These are phyloP conservation scores for Strigamia transsilvanica DNA, from an alignment of 2,888 invertebrate species.

Conservation along the genomic window DNA sequence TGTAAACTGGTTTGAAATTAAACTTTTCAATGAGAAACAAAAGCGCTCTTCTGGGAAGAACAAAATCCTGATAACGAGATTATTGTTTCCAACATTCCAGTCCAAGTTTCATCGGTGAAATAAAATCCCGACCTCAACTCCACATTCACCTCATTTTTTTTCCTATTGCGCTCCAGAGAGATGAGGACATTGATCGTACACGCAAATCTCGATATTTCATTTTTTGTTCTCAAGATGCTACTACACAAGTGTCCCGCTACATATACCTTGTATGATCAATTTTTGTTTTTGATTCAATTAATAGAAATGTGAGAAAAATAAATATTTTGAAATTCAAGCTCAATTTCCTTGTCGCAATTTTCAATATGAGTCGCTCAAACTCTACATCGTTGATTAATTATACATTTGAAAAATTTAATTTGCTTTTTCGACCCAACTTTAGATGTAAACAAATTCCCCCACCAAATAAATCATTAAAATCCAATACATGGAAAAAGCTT, in stretches of 20 bases:
- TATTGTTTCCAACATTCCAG: background rate
- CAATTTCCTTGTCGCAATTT: background rate
- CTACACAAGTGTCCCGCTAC: too few species aligned
- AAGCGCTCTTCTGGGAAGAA: background rate
- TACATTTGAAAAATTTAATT: conserved; percentile 13
- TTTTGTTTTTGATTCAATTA: background rate
- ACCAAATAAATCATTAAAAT: background rate
- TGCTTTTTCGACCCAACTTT: background rate
- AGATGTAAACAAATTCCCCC: background rate
- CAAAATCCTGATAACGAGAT: conserved; percentile 3
- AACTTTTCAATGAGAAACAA: conserved; percentile 16
- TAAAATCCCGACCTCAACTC: background rate
- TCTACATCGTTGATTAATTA: background rate
- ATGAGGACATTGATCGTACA: background rate
- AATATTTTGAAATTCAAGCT: too few species aligned
- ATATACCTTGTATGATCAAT: too few species aligned
- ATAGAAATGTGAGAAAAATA: background rate
- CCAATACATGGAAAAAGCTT: background rate
- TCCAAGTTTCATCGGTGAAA: background rate
- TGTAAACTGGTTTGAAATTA: background rate
- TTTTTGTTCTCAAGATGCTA: too few species aligned
- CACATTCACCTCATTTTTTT: background rate
- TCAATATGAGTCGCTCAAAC: background rate
- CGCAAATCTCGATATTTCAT: background rate
- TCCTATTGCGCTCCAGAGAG: background rate